Percentiles rank a stretch among this genome's conserved stretches.
These are phyloP conservation scores for Antennarius striatus DNA, from an alignment of 2,113 vertebrate genomes.

Conservation along the genomic window DNA sequence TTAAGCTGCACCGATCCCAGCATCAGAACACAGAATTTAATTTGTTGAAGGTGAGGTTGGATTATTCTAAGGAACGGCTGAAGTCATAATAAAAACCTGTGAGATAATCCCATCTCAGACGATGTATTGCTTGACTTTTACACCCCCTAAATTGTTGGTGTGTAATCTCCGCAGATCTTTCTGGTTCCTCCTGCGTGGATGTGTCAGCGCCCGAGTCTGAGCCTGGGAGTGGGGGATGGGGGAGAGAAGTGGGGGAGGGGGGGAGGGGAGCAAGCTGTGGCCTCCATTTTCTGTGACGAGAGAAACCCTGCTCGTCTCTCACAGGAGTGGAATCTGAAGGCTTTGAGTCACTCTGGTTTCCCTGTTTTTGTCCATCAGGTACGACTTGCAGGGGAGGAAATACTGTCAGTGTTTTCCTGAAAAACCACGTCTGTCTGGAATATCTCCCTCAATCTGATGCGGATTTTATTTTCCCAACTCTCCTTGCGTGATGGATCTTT, in stretches of 20 bases:
- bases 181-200: conserved; percentile 76
- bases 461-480: conserved; percentile 68
- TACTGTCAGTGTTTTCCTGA: conserved; percentile 62
- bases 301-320: conserved; percentile 78
- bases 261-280: conserved; percentile 80
- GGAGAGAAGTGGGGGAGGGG: conserved; percentile 76
- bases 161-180: conserved; percentile 74
- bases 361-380: conserved; percentile 74
- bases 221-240: conserved; percentile 78
- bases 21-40: conserved; percentile 23
- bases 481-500: conserved; percentile 67
- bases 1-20: conserved; percentile 5
- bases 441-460: conserved; percentile 64
- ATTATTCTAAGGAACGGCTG: conserved; percentile 52
- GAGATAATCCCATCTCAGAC: too few relatives aligned
- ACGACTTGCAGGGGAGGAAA: conserved; percentile 56
- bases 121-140: too few relatives aligned
- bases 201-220: conserved; percentile 76
- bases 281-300: conserved; percentile 84
- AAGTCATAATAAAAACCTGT: conserved; percentile 9
- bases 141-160: conserved; percentile 50
- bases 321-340: conserved; percentile 75
- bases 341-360: conserved; percentile 71
- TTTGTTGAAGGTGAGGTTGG: conserved; percentile 42
- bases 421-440: conserved; percentile 63